Evolutionary conservation across 37 sponge, comb jelly and placozoan species (phyloP).

Genomic region (Mnemiopsis leidyi): DNA sequence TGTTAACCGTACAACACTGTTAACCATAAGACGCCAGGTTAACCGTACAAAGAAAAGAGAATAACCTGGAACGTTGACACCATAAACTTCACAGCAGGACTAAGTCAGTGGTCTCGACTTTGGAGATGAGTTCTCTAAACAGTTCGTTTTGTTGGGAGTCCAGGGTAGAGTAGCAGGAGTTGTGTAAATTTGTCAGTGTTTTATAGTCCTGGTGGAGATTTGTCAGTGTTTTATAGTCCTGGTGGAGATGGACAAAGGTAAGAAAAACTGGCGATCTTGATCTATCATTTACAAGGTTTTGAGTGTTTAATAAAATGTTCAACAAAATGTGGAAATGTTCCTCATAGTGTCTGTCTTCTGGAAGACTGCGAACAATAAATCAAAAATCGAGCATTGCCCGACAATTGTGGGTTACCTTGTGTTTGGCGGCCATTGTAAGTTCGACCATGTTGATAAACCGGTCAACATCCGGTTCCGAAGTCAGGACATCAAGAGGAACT

Average conservation of each 20-base stretch:
- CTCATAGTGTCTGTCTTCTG: too few relatives aligned
- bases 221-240: background rate
- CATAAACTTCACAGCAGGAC: conserved; percentile 52
- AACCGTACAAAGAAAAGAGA: too few relatives aligned
- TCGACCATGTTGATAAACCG: conserved; percentile 27
- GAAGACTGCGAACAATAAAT: too few relatives aligned
- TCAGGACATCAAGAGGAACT: conserved; percentile 25
- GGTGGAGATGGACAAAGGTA: background rate
- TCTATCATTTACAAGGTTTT: background rate
- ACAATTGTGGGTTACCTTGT: conserved; percentile 39
- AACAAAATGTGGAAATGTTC: too few relatives aligned
- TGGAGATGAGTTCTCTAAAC: conserved; percentile 13
- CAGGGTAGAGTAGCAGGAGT: conserved; percentile 14
- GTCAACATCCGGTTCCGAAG: background rate
- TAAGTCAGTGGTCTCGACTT: background rate
- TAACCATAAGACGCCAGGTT: too few relatives aligned
- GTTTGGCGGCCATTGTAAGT: conserved; percentile 5
- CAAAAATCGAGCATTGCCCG: too few relatives aligned
- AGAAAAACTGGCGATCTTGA: background rate
- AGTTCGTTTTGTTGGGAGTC: background rate
- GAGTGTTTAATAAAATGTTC: too few relatives aligned
- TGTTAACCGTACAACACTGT: too few relatives aligned
- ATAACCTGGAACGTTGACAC: too few relatives aligned
- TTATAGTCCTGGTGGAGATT: background rate
- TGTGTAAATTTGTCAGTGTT: background rate